These are phyloP conservation scores for Simalia tracyae DNA, from an alignment of 2,797 vertebrate genomes.

Conservation along the genomic window DNA sequence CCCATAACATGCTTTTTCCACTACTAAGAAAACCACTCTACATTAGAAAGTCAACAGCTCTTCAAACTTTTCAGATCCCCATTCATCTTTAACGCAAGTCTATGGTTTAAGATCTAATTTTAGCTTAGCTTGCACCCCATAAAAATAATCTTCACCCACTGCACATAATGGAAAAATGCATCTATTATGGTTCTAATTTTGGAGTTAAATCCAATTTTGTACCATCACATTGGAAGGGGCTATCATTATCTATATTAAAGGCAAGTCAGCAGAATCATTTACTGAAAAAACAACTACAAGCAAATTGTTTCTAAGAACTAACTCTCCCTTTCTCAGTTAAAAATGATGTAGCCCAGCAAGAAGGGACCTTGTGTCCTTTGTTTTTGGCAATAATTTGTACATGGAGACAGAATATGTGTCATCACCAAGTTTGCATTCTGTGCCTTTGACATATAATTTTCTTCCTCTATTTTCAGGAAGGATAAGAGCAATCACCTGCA, in stretches of 20 bases:
- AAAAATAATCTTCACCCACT: neutral
- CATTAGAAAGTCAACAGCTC: neutral
- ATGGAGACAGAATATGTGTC: neutral
- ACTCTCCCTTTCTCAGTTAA: neutral
- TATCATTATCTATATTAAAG: neutral
- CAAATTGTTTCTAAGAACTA: neutral
- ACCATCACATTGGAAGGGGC: too few species aligned
- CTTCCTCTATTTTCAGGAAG: neutral
- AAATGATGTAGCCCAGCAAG: neutral
- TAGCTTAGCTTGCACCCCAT: neutral
- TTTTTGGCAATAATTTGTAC: neutral
- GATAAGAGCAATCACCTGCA: conserved; percentile 82
- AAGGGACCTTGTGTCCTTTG: neutral
- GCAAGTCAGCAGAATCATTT: neutral
- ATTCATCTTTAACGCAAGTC: neutral
- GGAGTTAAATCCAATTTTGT: neutral
- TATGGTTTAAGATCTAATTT: neutral
- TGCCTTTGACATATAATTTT: neutral
- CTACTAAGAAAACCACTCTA: neutral
- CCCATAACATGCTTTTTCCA: neutral
- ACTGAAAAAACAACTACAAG: neutral
- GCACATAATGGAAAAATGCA: neutral
- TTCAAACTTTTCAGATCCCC: neutral
- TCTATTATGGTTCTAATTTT: neutral
- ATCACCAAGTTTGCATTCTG: neutral